Base-by-base conservation (phyloP, 2,797 vertebrate species). In the Xerus rutilus region DNA sequence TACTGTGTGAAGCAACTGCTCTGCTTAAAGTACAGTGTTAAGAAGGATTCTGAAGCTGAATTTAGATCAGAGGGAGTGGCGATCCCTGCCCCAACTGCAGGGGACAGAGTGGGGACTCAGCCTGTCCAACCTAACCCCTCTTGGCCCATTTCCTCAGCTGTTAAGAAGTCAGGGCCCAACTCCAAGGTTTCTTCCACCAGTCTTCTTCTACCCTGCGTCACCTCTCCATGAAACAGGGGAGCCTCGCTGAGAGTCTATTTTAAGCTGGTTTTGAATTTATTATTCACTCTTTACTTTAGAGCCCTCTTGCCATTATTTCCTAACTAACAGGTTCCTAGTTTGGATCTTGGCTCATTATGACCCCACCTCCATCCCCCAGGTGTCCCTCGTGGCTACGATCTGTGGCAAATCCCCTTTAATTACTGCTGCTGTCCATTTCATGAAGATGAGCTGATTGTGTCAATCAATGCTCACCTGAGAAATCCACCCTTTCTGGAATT, bases 401-500 rank as follows among this genome's bases (percentile, higher is more conserved):
- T 62, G 14, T 17, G 39, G 89, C 65, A 57, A 86, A 95, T 69
- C 76, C 84, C 82, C 76, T 94, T 39, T 39, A 39, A 39, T 39
- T 39, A 39, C 39, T 39, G 39, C 77, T 95, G 91, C 94, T 82
- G 69, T 77, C 81, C 67, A 70, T 78, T 81, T 85, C 54, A 5
- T 43, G 96, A 89, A 85, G 93, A 95, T 21, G 87, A 92, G 77
- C 93, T 93, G 39, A 39, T 39, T 2, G 39, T 39, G 39, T 39
- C 39, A 39, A 39, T 39, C 39, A 39, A 3, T 39, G 39, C 39
- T 39, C 39, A 3, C 39, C 39, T 39, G 39, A 39, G 39, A 94
- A 93, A 95, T 89, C 89, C 77, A 74, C 89, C 76, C 43, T 87
- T 85, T 86, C 93, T 78, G 62, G 95, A 89, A 95, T 74, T 93